Percentiles rank a stretch among this genome's conserved stretches.
Conservation (phyloP, 92 coral and sea anemone genomes). For the Micromussa lordhowensis region DNA sequence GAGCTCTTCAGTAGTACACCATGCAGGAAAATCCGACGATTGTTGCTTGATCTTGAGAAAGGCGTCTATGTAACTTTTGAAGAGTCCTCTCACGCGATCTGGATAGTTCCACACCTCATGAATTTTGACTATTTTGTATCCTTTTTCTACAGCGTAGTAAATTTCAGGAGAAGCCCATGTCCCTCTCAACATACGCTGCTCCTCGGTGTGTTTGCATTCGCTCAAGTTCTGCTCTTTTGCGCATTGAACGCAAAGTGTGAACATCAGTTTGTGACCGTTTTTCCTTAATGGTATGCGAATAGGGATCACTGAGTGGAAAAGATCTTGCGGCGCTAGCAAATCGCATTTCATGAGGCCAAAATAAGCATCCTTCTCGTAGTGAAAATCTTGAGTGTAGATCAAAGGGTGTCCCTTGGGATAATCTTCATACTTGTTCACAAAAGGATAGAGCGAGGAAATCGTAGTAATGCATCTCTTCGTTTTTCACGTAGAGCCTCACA, state of each 20-base stretch:
- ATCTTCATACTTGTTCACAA: not conserved
- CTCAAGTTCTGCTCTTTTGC: not conserved
- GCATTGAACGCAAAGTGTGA: not conserved
- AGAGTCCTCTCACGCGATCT: not conserved
- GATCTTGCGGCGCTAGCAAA: not conserved
- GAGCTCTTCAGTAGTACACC: not conserved
- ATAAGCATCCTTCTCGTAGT: not conserved
- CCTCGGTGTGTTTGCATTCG: not conserved
- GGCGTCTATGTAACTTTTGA: not conserved
- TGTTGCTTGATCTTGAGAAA: constrained; percentile 2
- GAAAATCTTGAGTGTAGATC: not conserved
- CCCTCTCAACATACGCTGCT: not conserved
- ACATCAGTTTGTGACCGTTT: not conserved
- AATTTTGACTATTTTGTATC: not conserved
- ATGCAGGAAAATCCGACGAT: not conserved
- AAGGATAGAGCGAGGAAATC: constrained; percentile 1
- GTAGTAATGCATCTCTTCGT: not conserved
- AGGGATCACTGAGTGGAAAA: not conserved
- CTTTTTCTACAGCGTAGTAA: not conserved
- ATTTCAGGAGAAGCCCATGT: not conserved
- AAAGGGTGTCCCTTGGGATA: constrained; percentile 7
- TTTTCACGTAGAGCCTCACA: not conserved
- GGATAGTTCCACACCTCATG: constrained; percentile 7
- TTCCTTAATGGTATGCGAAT: not conserved
- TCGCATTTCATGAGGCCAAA: not conserved